phyloP scores from a whole-genome alignment of 2,888 invertebrate genomes.

The Chrysomela aeneicollis region DNA sequence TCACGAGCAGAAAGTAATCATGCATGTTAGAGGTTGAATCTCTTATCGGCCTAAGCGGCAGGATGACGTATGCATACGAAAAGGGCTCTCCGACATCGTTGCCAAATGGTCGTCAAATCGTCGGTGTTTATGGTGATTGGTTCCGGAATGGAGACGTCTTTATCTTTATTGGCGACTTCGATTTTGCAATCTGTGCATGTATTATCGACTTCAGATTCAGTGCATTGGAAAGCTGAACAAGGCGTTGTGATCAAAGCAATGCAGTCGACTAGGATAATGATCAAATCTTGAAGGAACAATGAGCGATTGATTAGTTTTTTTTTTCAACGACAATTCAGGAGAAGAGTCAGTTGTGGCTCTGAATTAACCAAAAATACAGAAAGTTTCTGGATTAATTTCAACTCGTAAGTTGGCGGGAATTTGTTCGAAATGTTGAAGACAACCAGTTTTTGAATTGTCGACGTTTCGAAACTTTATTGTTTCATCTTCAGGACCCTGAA shows the following conservation, averaged over 20 bases:
- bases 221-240: neutral
- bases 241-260: neutral
- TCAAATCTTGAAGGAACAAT: no score
- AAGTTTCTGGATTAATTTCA: no score
- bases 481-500: no score
- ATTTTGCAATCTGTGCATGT: neutral
- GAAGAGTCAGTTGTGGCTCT: no score
- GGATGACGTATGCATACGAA: conserved; percentile 56
- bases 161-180: neutral
- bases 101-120: conserved; percentile 25
- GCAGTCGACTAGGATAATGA: neutral
- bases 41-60: conserved; percentile 57
- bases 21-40: conserved; percentile 59
- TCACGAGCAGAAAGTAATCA: conserved; percentile 59
- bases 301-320: no score
- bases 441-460: no score
- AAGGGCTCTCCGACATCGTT: conserved; percentile 34
- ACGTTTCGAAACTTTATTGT: no score
- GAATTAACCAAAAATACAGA: no score
- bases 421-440: no score
- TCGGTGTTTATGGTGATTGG: conserved; percentile 34
- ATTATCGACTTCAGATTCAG: neutral
- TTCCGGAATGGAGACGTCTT: conserved; percentile 15
- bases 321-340: no score
- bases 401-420: no score